Base-by-base conservation (phyloP, 2,113 vertebrate genomes). In the Laticauda laticaudata region DNA sequence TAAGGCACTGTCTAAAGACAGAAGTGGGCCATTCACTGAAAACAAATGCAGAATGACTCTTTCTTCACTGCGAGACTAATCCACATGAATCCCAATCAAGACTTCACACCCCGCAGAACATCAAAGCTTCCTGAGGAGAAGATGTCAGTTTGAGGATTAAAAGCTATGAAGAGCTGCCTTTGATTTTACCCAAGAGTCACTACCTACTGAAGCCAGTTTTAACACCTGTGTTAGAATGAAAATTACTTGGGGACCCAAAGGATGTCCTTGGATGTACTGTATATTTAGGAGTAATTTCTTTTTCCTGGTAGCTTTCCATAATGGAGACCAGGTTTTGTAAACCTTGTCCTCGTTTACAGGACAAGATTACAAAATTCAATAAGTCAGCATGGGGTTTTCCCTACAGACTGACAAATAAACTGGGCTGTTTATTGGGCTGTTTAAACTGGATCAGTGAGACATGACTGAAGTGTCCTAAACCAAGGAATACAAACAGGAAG, bases 101-200 rank as follows among this genome's bases (percentile, higher is more conserved):
- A 9, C 86, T 86, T 88, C 88, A 90, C 88, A 92, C 54, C 53
- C 93, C 3, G 23, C 55, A 93, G 91, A 92, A 94, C 92, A 89
- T 93, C 92, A 95, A 94, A 93, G 91, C 69, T 91, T 92, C 34
- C 92, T 90, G 59, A 45, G 90, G 61, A 56, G 26, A 92, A 95
- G 69, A 95, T 94, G 94, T 93, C 93, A 95, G 81, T 7, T 81
- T 55, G 89, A n/a, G 56, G 87, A 93, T 95, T 92, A 94, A 95
- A 88, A 92, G 75, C 23, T 75, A 86, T 81, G 61, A 55, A 23
- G 81, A 64, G 34, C 90, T 94, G 85, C 86, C 64, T 94, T 93
- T 94, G 93, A 93, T 94, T 92, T 96, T 29, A 92, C 91, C 87
- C 91, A 90, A 87, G 20, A 59, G 85, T 91, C 56, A 91, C 85